Base-by-base conservation (phyloP, 53 echinoderm and acorn worm genomes). In the Zoroaster sp. region DNA sequence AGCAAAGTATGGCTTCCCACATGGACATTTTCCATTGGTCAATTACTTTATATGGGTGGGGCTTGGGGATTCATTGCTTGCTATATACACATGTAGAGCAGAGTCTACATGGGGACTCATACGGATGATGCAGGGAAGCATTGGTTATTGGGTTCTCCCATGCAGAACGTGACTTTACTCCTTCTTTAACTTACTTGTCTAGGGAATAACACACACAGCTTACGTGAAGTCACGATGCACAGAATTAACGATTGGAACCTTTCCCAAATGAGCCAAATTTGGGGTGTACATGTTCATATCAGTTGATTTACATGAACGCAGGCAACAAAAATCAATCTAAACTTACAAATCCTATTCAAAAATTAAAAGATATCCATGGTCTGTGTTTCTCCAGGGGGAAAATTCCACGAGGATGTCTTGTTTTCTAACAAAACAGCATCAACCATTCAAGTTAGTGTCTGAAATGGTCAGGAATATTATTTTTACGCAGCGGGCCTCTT, bases 61-160 rank as follows among this genome's bases (percentile, higher is more conserved):
- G n/a, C n/a, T n/a, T n/a, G n/a, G n/a, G n/a, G n/a, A n/a, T n/a
- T n/a, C n/a, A n/a, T n/a, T n/a, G n/a, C n/a, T n/a, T n/a, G n/a
- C n/a, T n/a, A n/a, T n/a, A n/a, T n/a, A n/a, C n/a, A n/a, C n/a
- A n/a, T n/a, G n/a, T n/a, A n/a, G n/a, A n/a, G n/a, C n/a, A 28
- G 8, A 59, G 28, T 59, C 63, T 25, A 59, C 63, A 59, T 25
- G 63, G 63, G 0, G 63, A n/a, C n/a, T 59, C 28, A 59, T 59
- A 28, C 63, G 11, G 28, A 28, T 59, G 63, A 59, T 59, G 63
- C 3, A 28, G 28, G 23, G 23, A 25, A 59, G 10, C 63, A 59
- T 59, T 59, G 63, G 28, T 59, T 59, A 77, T 77, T 77, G 77
- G 53, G 32, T 46, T 77, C 54, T 34, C 36, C 14, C 77, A 28